Evolutionary conservation across 2,797 vertebrate species (phyloP).

Genomic region (Enteromius fasciolatus): DNA sequence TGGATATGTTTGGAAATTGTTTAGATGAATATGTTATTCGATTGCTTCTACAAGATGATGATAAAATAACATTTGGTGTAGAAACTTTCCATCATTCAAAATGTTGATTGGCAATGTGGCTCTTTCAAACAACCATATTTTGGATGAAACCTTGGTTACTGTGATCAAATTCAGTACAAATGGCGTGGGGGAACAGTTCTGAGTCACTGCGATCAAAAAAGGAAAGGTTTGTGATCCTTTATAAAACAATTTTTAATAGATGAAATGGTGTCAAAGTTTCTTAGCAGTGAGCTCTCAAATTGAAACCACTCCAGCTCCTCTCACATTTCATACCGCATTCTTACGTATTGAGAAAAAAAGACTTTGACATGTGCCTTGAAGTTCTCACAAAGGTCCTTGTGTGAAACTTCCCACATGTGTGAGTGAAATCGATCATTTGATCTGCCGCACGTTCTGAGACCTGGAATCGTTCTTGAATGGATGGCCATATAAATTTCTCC

Average conservation of each 20-base stretch:
- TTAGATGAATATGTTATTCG: neutral
- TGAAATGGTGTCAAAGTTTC: slow-evolving; percentile 15
- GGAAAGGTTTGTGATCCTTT: slow-evolving; percentile 14
- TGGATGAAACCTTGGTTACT: neutral
- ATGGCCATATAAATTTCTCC: slow-evolving; percentile 26
- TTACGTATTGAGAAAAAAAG: slow-evolving; percentile 26
- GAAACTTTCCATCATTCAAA: neutral
- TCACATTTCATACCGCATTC: slow-evolving; percentile 42
- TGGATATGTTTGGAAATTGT: slow-evolving; percentile 3
- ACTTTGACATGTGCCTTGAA: slow-evolving; percentile 40
- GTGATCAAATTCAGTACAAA: neutral
- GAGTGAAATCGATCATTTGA: slow-evolving; percentile 48
- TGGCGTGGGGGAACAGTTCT: neutral
- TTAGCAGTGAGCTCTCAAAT: neutral
- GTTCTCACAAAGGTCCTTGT: slow-evolving; percentile 37
- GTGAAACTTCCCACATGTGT: slow-evolving; percentile 42
- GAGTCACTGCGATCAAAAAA: slow-evolving; percentile 10
- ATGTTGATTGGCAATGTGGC: neutral
- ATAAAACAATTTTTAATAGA: slow-evolving; percentile 8
- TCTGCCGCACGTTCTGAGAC: slow-evolving; percentile 40
- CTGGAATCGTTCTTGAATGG: slow-evolving; percentile 40
- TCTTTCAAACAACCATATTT: neutral
- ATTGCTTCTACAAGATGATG: neutral
- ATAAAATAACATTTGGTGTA: neutral
- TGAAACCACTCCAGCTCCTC: slow-evolving; percentile 34